These are phyloP conservation scores for Cephus runcator DNA, from an alignment of 2,888 invertebrate species.

Conservation along the genomic window DNA sequence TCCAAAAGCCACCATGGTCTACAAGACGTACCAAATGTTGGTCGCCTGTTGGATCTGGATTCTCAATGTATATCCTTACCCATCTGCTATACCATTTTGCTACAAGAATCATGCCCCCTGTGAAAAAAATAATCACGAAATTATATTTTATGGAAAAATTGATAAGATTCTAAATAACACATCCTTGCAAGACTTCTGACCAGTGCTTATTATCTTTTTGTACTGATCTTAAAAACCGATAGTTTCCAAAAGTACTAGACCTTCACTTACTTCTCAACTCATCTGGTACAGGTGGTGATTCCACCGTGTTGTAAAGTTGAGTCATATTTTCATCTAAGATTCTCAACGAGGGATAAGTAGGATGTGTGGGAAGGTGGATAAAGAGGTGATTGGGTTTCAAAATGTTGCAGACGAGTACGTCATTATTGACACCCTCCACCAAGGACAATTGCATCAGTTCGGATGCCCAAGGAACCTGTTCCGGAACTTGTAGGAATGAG, in stretches of 20 bases:
- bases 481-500: constrained; percentile 43
- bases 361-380: constrained; percentile 95
- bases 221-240: not conserved
- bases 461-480: constrained; percentile 42
- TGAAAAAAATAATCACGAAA: constrained; percentile 46
- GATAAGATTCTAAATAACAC: not conserved
- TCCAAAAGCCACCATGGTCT: constrained; percentile 94
- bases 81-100: constrained; percentile 86
- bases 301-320: constrained; percentile 80
- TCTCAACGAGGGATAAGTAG: constrained; percentile 87
- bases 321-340: constrained; percentile 86
- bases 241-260: not conserved
- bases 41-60: constrained; percentile 74
- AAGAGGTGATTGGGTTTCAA: constrained; percentile 91
- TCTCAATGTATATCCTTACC: constrained; percentile 65
- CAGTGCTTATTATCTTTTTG: not conserved
- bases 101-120: constrained; percentile 89
- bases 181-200: not conserved
- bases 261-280: constrained; percentile 77
- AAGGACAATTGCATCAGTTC: constrained; percentile 76
- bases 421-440: constrained; percentile 92
- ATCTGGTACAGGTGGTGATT: constrained; percentile 83
- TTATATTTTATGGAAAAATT: not conserved
- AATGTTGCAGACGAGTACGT: constrained; percentile 89
- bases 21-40: constrained; percentile 87